Evolutionary conservation across 2,888 invertebrate genomes (phyloP).

Genomic region (Drosophila prostipennis): DNA sequence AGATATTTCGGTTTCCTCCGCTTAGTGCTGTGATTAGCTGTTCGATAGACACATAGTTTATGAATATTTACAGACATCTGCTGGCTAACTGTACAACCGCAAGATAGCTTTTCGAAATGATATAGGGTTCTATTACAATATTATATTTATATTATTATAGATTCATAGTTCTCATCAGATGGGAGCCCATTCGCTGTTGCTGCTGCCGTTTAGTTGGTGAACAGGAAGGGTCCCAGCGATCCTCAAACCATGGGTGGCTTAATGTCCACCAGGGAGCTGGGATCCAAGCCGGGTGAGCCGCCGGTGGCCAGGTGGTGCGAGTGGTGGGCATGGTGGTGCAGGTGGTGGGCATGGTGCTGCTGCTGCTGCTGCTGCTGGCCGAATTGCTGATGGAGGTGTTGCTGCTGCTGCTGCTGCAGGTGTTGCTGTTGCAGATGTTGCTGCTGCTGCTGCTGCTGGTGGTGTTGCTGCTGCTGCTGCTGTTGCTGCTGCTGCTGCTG

Average conservation of each 20-base stretch:
- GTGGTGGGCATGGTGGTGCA: conserved; percentile 81
- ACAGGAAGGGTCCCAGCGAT: conserved; percentile 88
- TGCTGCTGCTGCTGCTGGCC: conserved; percentile 61
- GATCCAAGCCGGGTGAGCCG: conserved; percentile 86
- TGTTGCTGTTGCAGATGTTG: conserved; percentile 66
- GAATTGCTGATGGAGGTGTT: conserved; percentile 67
- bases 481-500: conserved; percentile 80
- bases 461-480: conserved; percentile 52
- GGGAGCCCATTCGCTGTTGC: conserved; percentile 62
- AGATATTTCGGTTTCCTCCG: neutral
- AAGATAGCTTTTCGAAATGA: conserved; percentile 2
- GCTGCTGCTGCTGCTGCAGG: conserved; percentile 75
- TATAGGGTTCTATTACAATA: neutral
- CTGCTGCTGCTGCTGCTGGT: conserved; percentile 70
- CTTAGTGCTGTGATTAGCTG: conserved; percentile 12
- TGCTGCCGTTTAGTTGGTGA: conserved; percentile 73
- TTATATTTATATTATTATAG: neutral
- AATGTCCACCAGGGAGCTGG: conserved; percentile 87
- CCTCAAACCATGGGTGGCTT: conserved; percentile 87
- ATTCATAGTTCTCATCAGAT: neutral
- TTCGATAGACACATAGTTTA: conserved; percentile 20
- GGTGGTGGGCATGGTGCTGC: conserved; percentile 71
- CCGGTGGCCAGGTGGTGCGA: conserved; percentile 82
- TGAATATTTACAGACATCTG: conserved; percentile 22
- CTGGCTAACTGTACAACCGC: conserved; percentile 30